Evolutionary conservation across 1,140 invertebrate genomes (phyloP).

Genomic region (Hycleus cichorii): DNA sequence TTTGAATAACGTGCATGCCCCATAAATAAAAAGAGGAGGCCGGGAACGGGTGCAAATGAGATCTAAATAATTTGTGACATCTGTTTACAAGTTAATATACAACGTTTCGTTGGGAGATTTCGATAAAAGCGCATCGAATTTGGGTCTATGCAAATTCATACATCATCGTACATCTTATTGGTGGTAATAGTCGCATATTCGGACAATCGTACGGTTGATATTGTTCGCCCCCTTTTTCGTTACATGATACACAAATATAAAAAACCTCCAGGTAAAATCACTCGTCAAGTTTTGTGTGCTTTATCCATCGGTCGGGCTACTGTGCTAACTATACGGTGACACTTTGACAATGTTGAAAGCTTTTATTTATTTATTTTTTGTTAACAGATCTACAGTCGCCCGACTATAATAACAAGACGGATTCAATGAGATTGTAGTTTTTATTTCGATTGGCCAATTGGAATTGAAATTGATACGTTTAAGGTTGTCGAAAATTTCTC

Average conservation of each 20-base stretch:
- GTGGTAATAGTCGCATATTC: too few species aligned
- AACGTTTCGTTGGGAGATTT: conserved; percentile 6
- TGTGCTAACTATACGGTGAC: conserved; percentile 5
- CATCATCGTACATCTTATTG: too few species aligned
- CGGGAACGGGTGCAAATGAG: not conserved
- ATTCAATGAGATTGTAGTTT: not conserved
- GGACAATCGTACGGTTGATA: too few species aligned
- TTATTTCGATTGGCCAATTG: not conserved
- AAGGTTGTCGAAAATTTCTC: conserved; percentile 12
- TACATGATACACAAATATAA: too few species aligned
- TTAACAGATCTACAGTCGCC: not conserved
- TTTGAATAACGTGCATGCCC: too few species aligned
- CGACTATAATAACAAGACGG: not conserved
- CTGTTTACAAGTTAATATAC: conserved; percentile 36
- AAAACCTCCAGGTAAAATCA: conserved; percentile 8
- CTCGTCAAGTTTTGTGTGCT: not conserved
- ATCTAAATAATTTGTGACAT: conserved; percentile 32
- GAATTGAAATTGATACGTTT: conserved; percentile 13
- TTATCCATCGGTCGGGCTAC: not conserved
- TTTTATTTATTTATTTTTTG: not conserved
- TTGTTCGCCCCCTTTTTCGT: too few species aligned
- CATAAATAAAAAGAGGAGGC: too few species aligned
- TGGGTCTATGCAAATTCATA: not conserved
- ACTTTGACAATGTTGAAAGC: conserved; percentile 16
- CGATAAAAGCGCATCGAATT: conserved; percentile 30